Percentiles rank a stretch among this genome's conserved stretches.
These are phyloP conservation scores for Argyra leucocephala DNA, from an alignment of 2,888 invertebrate species.

Conservation along the genomic window DNA sequence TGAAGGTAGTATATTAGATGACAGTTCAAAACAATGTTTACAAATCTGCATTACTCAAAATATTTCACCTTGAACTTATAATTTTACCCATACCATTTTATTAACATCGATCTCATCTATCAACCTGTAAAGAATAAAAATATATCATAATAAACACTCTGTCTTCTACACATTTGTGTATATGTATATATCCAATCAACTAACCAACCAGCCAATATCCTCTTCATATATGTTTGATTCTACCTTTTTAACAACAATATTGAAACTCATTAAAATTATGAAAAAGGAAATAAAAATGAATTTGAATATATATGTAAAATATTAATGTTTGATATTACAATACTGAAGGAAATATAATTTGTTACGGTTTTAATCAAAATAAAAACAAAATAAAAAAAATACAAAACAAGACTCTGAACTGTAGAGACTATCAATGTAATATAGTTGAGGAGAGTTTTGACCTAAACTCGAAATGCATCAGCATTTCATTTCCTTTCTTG, in stretches of 20 bases:
- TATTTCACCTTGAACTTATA: too few species aligned
- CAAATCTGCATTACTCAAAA: too few species aligned
- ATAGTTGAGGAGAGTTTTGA: not conserved
- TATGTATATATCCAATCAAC: too few species aligned
- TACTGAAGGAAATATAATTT: slow-evolving; percentile 16
- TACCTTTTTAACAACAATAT: not conserved
- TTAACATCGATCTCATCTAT: too few species aligned
- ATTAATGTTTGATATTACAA: not conserved
- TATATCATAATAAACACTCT: too few species aligned
- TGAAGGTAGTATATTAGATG: too few species aligned
- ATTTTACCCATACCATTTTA: too few species aligned
- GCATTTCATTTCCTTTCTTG: slow-evolving; percentile 12
- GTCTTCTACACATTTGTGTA: too few species aligned
- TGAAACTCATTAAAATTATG: not conserved
- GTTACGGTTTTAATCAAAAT: slow-evolving; percentile 15
- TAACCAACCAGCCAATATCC: not conserved
- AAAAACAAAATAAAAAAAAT: too few species aligned
- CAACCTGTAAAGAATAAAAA: too few species aligned
- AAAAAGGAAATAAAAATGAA: not conserved
- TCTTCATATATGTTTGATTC: not conserved
- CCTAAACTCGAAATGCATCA: not conserved
- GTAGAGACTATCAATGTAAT: not conserved
- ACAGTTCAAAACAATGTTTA: too few species aligned
- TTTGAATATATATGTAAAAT: not conserved
- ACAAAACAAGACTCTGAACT: not conserved